phyloP scores from a whole-genome alignment of 2,797 vertebrate species.

The Alosa sapidissima region DNA sequence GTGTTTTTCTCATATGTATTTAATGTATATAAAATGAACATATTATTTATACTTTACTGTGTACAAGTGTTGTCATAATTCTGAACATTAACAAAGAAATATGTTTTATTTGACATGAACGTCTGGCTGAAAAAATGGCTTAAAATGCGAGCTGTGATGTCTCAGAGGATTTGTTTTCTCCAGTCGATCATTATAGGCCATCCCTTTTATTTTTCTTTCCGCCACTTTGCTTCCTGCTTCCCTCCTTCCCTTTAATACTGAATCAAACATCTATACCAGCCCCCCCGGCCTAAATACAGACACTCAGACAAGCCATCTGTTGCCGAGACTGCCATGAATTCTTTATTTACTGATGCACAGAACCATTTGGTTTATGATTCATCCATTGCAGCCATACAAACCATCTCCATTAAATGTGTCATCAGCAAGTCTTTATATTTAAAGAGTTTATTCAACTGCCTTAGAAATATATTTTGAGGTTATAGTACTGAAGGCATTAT shows the following conservation, averaged over 20 bases:
- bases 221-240: background rate
- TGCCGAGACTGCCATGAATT: conserved; percentile 3
- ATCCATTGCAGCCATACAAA: background rate
- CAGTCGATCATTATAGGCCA: background rate
- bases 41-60: conserved; percentile 50
- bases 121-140: background rate
- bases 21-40: conserved; percentile 50
- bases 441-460: conserved; percentile 15
- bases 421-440: background rate
- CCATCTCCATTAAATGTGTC: background rate
- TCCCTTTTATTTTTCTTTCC: background rate
- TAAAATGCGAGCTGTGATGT: background rate
- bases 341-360: background rate
- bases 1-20: conserved; percentile 46
- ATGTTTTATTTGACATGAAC: conserved; percentile 27
- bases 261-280: background rate
- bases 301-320: background rate
- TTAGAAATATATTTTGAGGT: conserved; percentile 14
- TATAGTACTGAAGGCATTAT: conserved; percentile 18
- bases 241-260: background rate
- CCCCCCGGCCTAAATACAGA: background rate
- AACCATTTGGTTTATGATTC: background rate
- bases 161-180: background rate
- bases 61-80: conserved; percentile 39
- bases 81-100: conserved; percentile 15